Conservation (phyloP, 2,888 invertebrate species). For the Diogma glabrata region DNA sequence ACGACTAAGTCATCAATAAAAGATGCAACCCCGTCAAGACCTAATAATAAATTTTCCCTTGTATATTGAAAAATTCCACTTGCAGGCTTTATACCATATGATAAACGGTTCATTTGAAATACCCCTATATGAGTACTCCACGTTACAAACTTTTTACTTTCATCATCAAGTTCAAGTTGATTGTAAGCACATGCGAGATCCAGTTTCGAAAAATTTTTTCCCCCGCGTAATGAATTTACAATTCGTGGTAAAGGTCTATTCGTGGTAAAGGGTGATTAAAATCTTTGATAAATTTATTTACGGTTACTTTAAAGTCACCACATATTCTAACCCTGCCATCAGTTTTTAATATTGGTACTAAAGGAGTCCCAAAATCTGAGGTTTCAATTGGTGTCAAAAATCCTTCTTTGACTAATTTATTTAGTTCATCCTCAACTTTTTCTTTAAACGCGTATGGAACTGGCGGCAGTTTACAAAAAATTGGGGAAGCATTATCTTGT, state of each 20-base stretch:
- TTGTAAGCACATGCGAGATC: slow-evolving; percentile 27
- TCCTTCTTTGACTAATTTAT: slow-evolving; percentile 15
- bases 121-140: no score
- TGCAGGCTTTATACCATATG: slow-evolving; percentile 29
- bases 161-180: slow-evolving; percentile 26
- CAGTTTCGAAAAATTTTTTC: slow-evolving; percentile 20
- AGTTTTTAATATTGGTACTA: slow-evolving; percentile 18
- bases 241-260: slow-evolving; percentile 24
- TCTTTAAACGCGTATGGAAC: slow-evolving; percentile 17
- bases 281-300: slow-evolving; percentile 23
- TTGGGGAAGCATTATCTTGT: background rate
- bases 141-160: slow-evolving; percentile 22
- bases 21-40: slow-evolving; percentile 17
- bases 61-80: slow-evolving; percentile 31
- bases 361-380: slow-evolving; percentile 20
- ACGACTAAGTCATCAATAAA: slow-evolving; percentile 25
- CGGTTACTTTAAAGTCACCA: slow-evolving; percentile 19
- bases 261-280: no score
- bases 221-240: slow-evolving; percentile 21
- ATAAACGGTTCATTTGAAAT: no score
- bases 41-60: slow-evolving; percentile 24
- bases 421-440: slow-evolving; percentile 16
- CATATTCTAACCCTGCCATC: slow-evolving; percentile 16
- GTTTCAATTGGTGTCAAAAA: no score
- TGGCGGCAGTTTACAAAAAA: slow-evolving; percentile 17